A percentile compares a stretch with the other conserved stretches of the same genome.
Conservation (phyloP, 2,888 invertebrate species). For the Melanotus villosus region DNA sequence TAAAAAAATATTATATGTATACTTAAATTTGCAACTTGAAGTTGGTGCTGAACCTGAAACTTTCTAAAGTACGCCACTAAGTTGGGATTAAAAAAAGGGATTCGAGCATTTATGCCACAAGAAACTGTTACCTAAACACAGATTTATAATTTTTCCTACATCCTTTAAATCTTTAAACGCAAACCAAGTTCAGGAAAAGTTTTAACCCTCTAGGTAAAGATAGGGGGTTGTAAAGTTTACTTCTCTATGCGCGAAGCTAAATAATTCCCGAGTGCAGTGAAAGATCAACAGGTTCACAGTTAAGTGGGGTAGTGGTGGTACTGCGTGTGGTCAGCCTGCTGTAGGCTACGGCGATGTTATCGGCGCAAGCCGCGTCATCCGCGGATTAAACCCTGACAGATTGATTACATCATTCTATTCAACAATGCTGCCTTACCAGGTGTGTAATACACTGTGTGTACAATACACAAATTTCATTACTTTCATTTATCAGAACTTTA, state of each 20-base stretch:
- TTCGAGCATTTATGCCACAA: too few relatives aligned
- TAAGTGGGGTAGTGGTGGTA: conserved; percentile 41
- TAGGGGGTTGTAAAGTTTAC: conserved; percentile 1
- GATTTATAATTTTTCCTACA: too few relatives aligned
- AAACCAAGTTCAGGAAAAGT: background rate
- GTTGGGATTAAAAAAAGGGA: too few relatives aligned
- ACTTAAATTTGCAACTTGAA: too few relatives aligned
- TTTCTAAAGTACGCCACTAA: too few relatives aligned
- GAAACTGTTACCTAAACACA: too few relatives aligned
- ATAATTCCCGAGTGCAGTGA: conserved; percentile 30
- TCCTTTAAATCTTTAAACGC: too few relatives aligned
- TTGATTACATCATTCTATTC: conserved; percentile 52
- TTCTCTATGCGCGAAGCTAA: conserved; percentile 35
- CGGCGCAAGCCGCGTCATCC: conserved; percentile 52
- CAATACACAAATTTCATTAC: too few relatives aligned
- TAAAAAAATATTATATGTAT: too few relatives aligned
- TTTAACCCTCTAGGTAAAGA: background rate
- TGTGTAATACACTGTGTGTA: too few relatives aligned
- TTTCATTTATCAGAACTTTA: too few relatives aligned
- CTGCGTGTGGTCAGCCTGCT: conserved; percentile 50
- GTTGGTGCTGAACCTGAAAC: too few relatives aligned
- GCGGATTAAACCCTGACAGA: conserved; percentile 51
- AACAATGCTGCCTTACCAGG: background rate
- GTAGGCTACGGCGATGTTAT: conserved; percentile 48
- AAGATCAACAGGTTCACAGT: conserved; percentile 55